phyloP scores from a whole-genome alignment of 23 tunicate genomes.

The Clavelina lepadiformis region DNA sequence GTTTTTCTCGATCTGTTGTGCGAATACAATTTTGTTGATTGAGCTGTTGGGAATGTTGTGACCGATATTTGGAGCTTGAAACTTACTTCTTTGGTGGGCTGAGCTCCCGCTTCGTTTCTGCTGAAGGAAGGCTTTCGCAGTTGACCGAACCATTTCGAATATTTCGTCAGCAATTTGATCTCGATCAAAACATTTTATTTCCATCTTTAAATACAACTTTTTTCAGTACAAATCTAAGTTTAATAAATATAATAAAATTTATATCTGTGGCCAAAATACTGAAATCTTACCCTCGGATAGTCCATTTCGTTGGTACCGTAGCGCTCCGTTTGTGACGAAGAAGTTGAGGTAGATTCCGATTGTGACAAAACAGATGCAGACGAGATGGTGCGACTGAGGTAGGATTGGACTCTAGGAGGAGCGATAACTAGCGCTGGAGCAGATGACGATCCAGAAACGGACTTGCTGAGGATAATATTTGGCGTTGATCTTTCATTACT shows the following conservation, averaged over 20 bases:
- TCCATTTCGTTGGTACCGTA: too few relatives aligned
- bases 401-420: conserved; percentile 12
- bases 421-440: conserved; percentile 3
- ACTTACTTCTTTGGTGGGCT: conserved; percentile 20
- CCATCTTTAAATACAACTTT: neutral
- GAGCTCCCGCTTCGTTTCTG: conserved; percentile 14
- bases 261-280: too few relatives aligned
- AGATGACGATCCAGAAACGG: neutral
- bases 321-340: too few relatives aligned
- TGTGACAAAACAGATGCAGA: too few relatives aligned
- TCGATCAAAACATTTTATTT: conserved; percentile 4
- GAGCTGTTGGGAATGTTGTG: neutral
- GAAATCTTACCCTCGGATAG: too few relatives aligned
- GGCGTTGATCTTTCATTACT: too few relatives aligned
- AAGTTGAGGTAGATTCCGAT: too few relatives aligned
- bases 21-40: neutral
- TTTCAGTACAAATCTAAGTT: neutral
- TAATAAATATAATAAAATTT: too few relatives aligned
- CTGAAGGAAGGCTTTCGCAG: conserved; percentile 26
- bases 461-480: too few relatives aligned
- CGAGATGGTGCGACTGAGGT: conserved; percentile 9
- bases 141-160: conserved; percentile 22
- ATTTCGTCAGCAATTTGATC: conserved; percentile 29
- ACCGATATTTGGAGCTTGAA: neutral
- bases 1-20: neutral